Conservation (phyloP, 2,888 invertebrate genomes). For the Ptycholaimellus sp. region DNA sequence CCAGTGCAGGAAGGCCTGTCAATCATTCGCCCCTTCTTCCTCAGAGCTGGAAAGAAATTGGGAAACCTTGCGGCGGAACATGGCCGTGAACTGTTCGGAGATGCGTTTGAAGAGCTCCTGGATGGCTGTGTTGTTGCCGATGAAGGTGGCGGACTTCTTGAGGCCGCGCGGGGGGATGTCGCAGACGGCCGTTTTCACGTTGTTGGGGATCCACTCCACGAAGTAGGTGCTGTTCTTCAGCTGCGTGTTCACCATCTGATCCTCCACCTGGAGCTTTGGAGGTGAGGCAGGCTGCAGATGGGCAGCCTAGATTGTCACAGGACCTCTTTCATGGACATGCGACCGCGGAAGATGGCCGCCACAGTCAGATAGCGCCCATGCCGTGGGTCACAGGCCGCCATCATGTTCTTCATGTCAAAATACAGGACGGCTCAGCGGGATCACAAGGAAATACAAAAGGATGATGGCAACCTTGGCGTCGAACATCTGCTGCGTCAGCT, state of each 20-base stretch:
- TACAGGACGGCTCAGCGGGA: too few relatives aligned
- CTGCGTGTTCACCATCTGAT: slow-evolving; percentile 76
- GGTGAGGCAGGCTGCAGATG: too few relatives aligned
- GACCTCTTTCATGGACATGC: slow-evolving; percentile 39
- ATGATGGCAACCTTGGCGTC: slow-evolving; percentile 31
- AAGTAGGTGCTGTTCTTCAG: slow-evolving; percentile 70
- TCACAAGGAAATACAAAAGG: too few relatives aligned
- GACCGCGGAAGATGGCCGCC: slow-evolving; percentile 37
- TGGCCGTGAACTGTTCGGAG: slow-evolving; percentile 62
- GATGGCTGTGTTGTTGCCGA: slow-evolving; percentile 68
- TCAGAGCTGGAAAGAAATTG: too few relatives aligned
- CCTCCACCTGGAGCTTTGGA: slow-evolving; percentile 48
- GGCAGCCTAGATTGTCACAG: too few relatives aligned
- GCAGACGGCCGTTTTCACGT: slow-evolving; percentile 73
- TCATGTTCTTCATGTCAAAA: slow-evolving; percentile 34
- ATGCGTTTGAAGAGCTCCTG: slow-evolving; percentile 69
- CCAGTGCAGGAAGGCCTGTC: slow-evolving; percentile 93
- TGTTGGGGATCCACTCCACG: slow-evolving; percentile 70
- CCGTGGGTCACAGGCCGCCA: slow-evolving; percentile 32
- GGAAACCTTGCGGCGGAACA: slow-evolving; percentile 85
- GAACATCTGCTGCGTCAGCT: slow-evolving; percentile 50
- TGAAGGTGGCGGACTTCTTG: slow-evolving; percentile 73
- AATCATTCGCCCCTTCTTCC: too few relatives aligned
- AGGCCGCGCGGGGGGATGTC: slow-evolving; percentile 71
- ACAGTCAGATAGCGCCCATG: slow-evolving; percentile 37